Conservation (phyloP, 2,888 invertebrate genomes). For the Pseudococcus viburni region DNA sequence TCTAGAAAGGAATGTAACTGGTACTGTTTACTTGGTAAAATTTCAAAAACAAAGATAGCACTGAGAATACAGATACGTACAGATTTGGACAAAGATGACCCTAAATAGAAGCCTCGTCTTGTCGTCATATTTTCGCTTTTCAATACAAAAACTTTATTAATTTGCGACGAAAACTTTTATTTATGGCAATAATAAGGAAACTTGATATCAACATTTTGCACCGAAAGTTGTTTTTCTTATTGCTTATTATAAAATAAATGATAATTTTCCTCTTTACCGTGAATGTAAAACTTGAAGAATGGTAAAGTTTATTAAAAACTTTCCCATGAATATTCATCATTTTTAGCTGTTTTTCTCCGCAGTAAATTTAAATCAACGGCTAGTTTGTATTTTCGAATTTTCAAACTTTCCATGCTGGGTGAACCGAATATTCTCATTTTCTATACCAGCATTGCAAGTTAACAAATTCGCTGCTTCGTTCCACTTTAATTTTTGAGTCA, state of each 20-base stretch:
- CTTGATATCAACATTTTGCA: constrained; percentile 39
- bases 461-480: background rate
- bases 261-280: constrained; percentile 39
- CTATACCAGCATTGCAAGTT: background rate
- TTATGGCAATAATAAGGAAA: background rate
- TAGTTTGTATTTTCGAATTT: constrained; percentile 36
- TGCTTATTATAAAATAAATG: constrained; percentile 43
- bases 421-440: background rate
- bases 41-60: too few species aligned
- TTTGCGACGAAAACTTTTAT: constrained; percentile 8
- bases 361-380: constrained; percentile 34
- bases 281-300: constrained; percentile 23
- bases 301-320: constrained; percentile 27
- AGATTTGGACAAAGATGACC: background rate
- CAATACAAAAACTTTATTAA: constrained; percentile 3
- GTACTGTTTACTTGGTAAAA: too few species aligned
- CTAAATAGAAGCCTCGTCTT: background rate
- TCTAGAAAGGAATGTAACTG: too few species aligned
- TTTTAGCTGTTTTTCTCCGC: background rate
- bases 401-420: background rate
- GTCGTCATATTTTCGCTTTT: constrained; percentile 25
- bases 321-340: constrained; percentile 32
- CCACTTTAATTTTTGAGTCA: background rate
- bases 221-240: constrained; percentile 32
- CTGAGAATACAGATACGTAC: too few species aligned